Percentiles rank a stretch among this genome's conserved stretches.
Evolutionary conservation across 2,113 vertebrate species (phyloP).

Genomic region (Myrmecobius fasciatus): DNA sequence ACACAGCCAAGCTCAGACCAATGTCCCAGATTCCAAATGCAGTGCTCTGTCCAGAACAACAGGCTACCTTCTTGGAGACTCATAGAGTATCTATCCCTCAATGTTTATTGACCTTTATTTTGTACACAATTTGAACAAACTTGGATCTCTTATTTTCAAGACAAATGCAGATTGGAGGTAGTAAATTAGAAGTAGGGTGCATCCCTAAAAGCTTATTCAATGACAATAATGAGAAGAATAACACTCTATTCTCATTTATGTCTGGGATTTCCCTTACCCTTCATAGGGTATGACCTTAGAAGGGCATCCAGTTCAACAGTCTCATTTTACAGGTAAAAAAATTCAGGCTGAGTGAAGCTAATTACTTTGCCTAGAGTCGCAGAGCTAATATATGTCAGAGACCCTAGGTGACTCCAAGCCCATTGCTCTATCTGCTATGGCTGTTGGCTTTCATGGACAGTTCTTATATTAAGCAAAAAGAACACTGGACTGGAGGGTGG

Average conservation of each 20-base stretch:
- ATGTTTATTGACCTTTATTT: not conserved
- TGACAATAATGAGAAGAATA: not conserved
- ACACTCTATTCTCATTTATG: not conserved
- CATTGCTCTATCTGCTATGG: not conserved
- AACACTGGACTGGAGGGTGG: too few relatives aligned
- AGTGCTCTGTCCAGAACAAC: not conserved
- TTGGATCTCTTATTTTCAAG: not conserved
- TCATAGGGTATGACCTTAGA: not conserved
- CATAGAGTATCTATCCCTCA: not conserved
- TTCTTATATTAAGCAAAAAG: not conserved
- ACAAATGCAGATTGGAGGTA: not conserved
- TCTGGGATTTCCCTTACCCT: not conserved
- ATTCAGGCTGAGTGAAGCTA: not conserved
- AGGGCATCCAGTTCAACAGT: not conserved
- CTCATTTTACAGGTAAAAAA: not conserved
- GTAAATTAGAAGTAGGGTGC: not conserved
- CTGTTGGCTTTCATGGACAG: not conserved
- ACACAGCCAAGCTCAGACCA: not conserved
- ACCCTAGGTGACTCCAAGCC: not conserved
- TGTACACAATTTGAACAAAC: not conserved
- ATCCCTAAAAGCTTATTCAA: not conserved
- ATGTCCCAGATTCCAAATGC: not conserved
- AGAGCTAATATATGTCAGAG: not conserved
- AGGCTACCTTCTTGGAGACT: not conserved
- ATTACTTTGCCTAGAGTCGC: not conserved